A percentile compares a stretch with the other conserved stretches of the same genome.
phyloP scores from a whole-genome alignment of 1,140 invertebrate genomes.

The Zophobas morio region DNA sequence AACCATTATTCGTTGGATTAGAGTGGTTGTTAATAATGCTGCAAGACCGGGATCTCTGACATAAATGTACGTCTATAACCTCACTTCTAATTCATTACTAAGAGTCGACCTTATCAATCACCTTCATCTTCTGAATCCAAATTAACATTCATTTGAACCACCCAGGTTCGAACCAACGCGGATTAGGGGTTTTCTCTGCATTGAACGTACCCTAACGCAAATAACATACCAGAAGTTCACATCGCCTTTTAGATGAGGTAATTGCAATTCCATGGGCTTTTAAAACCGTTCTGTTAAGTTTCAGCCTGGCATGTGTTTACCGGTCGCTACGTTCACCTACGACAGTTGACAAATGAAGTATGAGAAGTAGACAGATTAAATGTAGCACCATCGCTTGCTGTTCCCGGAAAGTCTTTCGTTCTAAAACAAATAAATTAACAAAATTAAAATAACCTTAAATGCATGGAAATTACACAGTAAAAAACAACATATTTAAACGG shows the following conservation, averaged over 20 bases:
- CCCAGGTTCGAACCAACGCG: not conserved
- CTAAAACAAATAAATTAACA: too few relatives aligned
- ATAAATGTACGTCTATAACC: too few relatives aligned
- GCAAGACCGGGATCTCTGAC: too few relatives aligned
- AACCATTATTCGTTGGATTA: too few relatives aligned
- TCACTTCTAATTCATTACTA: too few relatives aligned
- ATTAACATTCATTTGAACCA: constrained; percentile 5
- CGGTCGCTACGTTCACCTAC: constrained; percentile 2
- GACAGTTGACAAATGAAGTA: constrained; percentile 14
- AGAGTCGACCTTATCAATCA: not conserved
- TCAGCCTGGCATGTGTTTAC: constrained; percentile 7
- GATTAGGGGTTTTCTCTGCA: not conserved
- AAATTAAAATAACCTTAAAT: too few relatives aligned
- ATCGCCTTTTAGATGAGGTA: constrained; percentile 8
- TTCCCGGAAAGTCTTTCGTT: too few relatives aligned
- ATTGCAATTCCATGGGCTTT: constrained; percentile 10
- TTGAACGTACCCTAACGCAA: not conserved
- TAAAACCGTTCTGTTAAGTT: not conserved
- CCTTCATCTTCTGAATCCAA: not conserved
- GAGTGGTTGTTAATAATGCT: too few relatives aligned
- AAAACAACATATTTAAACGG: too few relatives aligned
- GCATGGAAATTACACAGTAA: too few relatives aligned
- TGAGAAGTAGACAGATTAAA: not conserved
- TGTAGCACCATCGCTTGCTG: not conserved
- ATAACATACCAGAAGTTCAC: constrained; percentile 9